Evolutionary conservation across 2,113 vertebrate genomes (phyloP).

Genomic region (Ciconia maguari): DNA sequence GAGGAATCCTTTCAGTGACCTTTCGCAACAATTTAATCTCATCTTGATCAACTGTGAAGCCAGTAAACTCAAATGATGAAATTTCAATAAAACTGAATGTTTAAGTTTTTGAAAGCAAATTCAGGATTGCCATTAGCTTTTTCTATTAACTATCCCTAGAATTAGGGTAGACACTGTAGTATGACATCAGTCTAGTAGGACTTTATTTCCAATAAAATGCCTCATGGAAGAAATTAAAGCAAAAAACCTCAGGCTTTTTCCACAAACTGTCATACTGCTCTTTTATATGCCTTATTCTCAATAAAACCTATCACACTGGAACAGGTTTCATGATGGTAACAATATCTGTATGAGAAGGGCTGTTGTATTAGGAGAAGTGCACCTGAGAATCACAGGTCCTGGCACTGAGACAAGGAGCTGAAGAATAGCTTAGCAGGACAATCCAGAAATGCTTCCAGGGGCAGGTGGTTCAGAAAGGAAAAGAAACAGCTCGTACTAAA

Average conservation of each 20-base stretch:
- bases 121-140: neutral
- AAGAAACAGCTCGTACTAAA: neutral
- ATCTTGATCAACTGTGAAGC: neutral
- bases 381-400: neutral
- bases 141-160: neutral
- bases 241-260: neutral
- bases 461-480: neutral
- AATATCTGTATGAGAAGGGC: neutral
- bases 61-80: neutral
- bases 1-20: neutral
- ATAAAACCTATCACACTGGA: neutral
- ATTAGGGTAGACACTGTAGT: neutral
- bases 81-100: neutral
- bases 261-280: neutral
- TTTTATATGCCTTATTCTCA: neutral
- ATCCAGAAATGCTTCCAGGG: neutral
- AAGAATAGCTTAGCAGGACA: neutral
- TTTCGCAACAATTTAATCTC: neutral
- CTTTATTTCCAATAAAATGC: neutral
- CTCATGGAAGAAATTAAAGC: neutral
- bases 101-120: neutral
- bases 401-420: neutral
- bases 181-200: neutral
- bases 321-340: neutral
- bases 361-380: neutral